Evolutionary conservation across 2,797 vertebrate genomes (phyloP), one percentile per base, ranked within the genome.

Genomic region (Anomalospiza imberbis): DNA sequence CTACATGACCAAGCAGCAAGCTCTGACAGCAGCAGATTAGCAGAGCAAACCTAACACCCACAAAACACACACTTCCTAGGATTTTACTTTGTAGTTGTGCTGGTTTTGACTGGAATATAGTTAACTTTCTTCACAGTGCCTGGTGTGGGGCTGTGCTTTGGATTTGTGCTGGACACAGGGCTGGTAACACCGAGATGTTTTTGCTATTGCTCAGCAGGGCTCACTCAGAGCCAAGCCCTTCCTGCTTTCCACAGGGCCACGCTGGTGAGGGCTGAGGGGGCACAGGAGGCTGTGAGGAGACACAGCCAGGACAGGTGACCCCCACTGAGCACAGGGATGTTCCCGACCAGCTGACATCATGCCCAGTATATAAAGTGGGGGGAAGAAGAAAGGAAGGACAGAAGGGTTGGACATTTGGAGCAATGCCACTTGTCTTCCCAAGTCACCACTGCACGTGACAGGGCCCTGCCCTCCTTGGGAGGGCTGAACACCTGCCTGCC

Each of bases 391-490:
- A 34, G 40, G 40, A 40, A 40, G 40, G 40, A 40, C 12, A 40
- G 40, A 53, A 11, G 13, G 13, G 18, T 6, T 2, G 29, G 5
- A n/a, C 58, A 24, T n/a, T 55, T 19, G 16, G 12, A 73, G 42
- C 2, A 0, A 28, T 22, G 17, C 6, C 34, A 16, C 26, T 47
- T 54, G 22, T 63, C 34, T 19, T 63, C n/a, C 15, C 57, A 45
- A 62, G 50, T 7, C 42, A 54, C 15, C 12, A 3, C 16, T 8
- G 15, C 8, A 2, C 0, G 2, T 8, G 22, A 5, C 48, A 26
- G 48, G 7, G 26, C 38, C 14, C 48, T 53, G 25, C 32, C 17
- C 28, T 29, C 32, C 45, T 6, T 40, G 55, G 26, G 7, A 51
- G 10, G 4, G 13, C 22, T 53, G 40, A 54, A 20, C 40, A 24